Percentiles rank a stretch among this genome's conserved stretches.
phyloP scores from a whole-genome alignment of 2,888 invertebrate species.

The Arctia plantaginis region DNA sequence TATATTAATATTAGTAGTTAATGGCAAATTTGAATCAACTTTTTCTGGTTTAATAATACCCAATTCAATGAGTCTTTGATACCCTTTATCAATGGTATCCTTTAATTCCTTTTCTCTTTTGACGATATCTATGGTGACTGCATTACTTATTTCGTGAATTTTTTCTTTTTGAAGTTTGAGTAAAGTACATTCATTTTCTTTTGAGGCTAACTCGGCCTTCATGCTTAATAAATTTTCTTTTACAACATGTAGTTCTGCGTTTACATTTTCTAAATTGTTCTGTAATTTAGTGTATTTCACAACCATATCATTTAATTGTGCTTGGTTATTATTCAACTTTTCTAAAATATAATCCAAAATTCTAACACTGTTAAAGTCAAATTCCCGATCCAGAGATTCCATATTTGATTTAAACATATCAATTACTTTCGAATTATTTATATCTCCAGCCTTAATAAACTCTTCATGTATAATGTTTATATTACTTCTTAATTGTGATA shows the following conservation, averaged over 20 bases:
- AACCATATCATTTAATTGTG: constrained; percentile 54
- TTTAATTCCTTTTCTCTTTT: constrained; percentile 67
- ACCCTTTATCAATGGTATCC: constrained; percentile 60
- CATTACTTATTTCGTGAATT: constrained; percentile 72
- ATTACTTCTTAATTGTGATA: constrained; percentile 62
- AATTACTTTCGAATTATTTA: constrained; percentile 46
- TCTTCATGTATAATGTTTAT: constrained; percentile 53
- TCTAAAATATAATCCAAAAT: constrained; percentile 64
- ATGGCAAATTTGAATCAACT: constrained; percentile 56
- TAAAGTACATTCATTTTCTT: constrained; percentile 69
- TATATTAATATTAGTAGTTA: constrained; percentile 55
- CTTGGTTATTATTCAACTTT: constrained; percentile 59
- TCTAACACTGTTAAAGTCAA: constrained; percentile 57
- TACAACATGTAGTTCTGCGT: constrained; percentile 59
- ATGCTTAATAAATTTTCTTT: constrained; percentile 62
- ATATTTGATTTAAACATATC: constrained; percentile 66
- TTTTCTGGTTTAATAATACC: constrained; percentile 58
- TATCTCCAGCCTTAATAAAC: constrained; percentile 35
- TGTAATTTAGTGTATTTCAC: constrained; percentile 59
- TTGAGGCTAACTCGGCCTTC: constrained; percentile 64
- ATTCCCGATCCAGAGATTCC: constrained; percentile 64
- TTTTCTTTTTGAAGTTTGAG: constrained; percentile 69
- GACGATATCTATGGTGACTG: constrained; percentile 74
- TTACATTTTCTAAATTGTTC: constrained; percentile 56
- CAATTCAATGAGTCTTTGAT: constrained; percentile 59